These are phyloP conservation scores for Salvelinus namaycush DNA, from an alignment of 2,113 vertebrate genomes.

Conservation along the genomic window DNA sequence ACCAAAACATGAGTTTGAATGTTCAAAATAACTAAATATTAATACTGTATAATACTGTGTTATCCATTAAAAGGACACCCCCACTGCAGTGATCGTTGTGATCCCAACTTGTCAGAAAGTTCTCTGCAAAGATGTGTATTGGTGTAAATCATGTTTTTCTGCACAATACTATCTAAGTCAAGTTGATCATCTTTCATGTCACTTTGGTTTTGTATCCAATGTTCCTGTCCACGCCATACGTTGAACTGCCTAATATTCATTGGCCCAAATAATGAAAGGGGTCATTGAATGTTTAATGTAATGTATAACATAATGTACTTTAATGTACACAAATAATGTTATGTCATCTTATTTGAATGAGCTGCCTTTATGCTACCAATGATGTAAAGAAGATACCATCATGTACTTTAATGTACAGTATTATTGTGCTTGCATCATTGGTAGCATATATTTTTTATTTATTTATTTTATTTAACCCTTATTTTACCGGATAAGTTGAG, in stretches of 20 bases:
- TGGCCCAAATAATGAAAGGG: not conserved
- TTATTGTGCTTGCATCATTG: not conserved
- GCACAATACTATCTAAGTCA: not conserved
- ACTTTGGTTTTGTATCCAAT: not conserved
- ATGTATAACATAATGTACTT: not conserved
- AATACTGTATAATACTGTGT: not conserved
- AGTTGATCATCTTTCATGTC: too few relatives aligned
- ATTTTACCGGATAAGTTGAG: too few relatives aligned
- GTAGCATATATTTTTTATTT: not conserved
- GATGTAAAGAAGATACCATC: not conserved
- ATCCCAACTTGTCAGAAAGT: not conserved
- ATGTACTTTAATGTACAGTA: not conserved
- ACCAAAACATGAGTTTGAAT: not conserved
- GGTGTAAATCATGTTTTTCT: not conserved
- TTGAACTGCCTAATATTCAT: not conserved
- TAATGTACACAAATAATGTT: not conserved
- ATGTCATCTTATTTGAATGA: too few relatives aligned
- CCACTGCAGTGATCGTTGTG: not conserved
- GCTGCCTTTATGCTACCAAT: too few relatives aligned
- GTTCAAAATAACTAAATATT: not conserved
- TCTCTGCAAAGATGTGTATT: not conserved
- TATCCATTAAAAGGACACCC: not conserved
- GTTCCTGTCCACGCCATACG: not conserved
- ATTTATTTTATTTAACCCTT: too few relatives aligned
- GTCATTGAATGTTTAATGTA: too few relatives aligned